Evolutionary conservation across 2,888 invertebrate species (phyloP).

Genomic region (Dermolepida albohirtum): DNA sequence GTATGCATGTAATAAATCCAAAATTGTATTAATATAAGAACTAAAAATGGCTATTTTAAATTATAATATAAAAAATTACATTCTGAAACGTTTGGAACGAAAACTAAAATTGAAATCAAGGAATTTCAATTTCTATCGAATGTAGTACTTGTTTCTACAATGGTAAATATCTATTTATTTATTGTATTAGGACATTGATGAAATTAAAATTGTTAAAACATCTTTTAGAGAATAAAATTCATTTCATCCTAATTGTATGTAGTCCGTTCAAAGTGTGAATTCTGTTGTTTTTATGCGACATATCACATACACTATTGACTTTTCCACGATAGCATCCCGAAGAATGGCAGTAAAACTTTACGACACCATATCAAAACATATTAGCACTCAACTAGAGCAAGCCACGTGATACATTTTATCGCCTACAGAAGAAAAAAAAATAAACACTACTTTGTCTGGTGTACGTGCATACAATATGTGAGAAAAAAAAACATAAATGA

Average conservation of each 20-base stretch:
- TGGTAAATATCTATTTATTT: too few relatives aligned
- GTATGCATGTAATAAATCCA: too few relatives aligned
- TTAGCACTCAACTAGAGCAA: conserved; percentile 38
- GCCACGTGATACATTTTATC: conserved; percentile 41
- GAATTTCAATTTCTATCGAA: too few relatives aligned
- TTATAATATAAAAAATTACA: too few relatives aligned
- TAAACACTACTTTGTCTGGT: conserved; percentile 24
- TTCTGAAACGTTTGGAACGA: too few relatives aligned
- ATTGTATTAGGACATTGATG: too few relatives aligned
- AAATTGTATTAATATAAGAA: too few relatives aligned
- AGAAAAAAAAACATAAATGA: conserved; percentile 30
- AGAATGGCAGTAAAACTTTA: conserved; percentile 41
- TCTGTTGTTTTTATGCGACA: conserved; percentile 10
- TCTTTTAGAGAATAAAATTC: too few relatives aligned
- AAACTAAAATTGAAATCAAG: too few relatives aligned
- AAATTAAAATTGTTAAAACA: too few relatives aligned
- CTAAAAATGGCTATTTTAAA: too few relatives aligned
- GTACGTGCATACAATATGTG: conserved; percentile 20
- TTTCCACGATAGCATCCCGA: conserved; percentile 31
- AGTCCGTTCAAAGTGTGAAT: conserved; percentile 8
- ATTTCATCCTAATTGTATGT: conserved; percentile 27
- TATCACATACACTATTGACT: conserved; percentile 31
- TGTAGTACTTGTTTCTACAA: too few relatives aligned
- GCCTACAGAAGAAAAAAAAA: conserved; percentile 23
- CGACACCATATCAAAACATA: conserved; percentile 40